These are phyloP conservation scores for Synergus japonicus DNA, from an alignment of 2,888 invertebrate species.

Conservation along the genomic window DNA sequence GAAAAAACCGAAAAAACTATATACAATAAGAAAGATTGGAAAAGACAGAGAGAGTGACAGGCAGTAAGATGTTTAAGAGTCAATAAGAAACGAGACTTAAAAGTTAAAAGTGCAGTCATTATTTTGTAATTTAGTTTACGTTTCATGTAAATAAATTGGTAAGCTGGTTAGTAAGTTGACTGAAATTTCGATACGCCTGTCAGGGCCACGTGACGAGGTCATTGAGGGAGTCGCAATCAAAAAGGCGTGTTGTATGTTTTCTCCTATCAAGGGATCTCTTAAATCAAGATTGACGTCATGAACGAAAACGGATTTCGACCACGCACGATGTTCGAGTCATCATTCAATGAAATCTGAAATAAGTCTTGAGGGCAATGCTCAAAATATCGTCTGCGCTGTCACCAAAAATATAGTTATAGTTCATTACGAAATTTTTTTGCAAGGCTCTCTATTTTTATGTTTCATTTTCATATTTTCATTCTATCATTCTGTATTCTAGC, in stretches of 20 bases:
- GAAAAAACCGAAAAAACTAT: no score
- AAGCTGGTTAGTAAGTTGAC: background rate
- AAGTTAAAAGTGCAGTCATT: background rate
- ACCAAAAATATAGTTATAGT: background rate
- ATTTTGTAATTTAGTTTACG: background rate
- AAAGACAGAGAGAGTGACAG: background rate
- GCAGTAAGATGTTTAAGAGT: background rate
- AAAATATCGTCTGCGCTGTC: conserved; percentile 5
- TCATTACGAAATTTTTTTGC: background rate
- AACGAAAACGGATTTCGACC: conserved; percentile 16
- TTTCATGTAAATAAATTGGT: background rate
- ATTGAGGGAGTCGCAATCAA: background rate
- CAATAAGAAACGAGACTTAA: background rate
- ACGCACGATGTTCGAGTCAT: background rate
- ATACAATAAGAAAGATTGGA: background rate
- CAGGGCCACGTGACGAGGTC: conserved; percentile 19
- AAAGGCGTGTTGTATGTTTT: background rate
- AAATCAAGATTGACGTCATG: conserved; percentile 32
- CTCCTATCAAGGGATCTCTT: conserved; percentile 21
- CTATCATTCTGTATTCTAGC: background rate
- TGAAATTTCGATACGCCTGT: conserved; percentile 13
- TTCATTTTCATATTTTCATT: conserved; percentile 8
- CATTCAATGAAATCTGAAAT: background rate
- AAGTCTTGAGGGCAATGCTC: background rate
- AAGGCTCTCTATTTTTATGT: background rate